A percentile compares a stretch with the other conserved stretches of the same genome.
These are phyloP conservation scores for Margaritifera margaritifera DNA, from an alignment of 2,888 invertebrate species.

Conservation along the genomic window DNA sequence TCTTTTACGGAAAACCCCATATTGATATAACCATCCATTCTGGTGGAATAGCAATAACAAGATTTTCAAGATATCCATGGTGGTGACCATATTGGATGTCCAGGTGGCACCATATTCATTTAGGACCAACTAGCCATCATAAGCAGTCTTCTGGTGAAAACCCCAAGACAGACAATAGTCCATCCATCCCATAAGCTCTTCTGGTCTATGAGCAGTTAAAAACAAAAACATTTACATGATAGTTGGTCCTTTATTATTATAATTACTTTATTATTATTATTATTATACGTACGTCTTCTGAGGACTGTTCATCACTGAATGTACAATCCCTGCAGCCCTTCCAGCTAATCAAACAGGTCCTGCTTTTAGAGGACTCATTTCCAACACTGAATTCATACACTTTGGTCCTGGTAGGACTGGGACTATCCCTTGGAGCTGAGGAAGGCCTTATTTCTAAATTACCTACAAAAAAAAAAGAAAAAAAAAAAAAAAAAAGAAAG, in stretches of 20 bases:
- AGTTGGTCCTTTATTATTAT: background rate
- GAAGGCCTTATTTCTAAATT: conserved; percentile 52
- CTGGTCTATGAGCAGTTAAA: no score
- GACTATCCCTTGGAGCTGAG: conserved; percentile 47
- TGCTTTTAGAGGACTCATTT: conserved; percentile 57
- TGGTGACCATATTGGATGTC: no score
- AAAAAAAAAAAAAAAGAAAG: background rate
- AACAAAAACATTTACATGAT: conserved; percentile 7
- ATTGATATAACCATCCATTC: no score
- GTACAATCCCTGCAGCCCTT: conserved; percentile 67
- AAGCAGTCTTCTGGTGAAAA: no score
- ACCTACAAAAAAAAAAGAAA: conserved; percentile 40
- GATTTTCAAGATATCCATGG: no score
- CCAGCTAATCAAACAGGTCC: conserved; percentile 67
- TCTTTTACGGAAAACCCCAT: no score
- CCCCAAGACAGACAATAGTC: no score
- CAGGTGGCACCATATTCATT: no score
- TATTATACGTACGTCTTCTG: conserved; percentile 55
- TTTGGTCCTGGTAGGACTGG: conserved; percentile 47
- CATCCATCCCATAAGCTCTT: no score
- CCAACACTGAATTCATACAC: conserved; percentile 63
- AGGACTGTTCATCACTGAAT: conserved; percentile 59
- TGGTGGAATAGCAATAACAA: no score
- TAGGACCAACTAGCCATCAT: no score
- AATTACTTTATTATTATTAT: background rate